Percentiles rank a stretch among this genome's conserved stretches.
Conservation (phyloP, 2,888 invertebrate genomes). For the Erpobdella octoculata region DNA sequence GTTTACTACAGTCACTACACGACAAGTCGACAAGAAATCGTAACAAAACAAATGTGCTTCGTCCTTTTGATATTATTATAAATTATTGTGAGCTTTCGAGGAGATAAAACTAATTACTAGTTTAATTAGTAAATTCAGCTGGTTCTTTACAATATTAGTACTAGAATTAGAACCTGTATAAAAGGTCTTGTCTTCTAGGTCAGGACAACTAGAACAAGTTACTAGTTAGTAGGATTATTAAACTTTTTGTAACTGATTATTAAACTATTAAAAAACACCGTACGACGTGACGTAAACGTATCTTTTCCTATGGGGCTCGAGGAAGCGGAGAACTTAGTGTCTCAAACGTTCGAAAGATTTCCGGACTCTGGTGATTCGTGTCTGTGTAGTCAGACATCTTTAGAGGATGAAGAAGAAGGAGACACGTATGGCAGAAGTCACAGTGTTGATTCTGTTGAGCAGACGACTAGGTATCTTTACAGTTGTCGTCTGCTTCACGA, state of each 20-base stretch:
- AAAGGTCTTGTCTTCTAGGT: too few species aligned
- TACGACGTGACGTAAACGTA: not conserved
- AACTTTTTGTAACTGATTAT: not conserved
- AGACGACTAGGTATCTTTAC: conserved; percentile 1
- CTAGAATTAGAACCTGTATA: too few species aligned
- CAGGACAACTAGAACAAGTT: too few species aligned
- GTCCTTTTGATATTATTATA: too few species aligned
- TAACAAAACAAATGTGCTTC: too few species aligned
- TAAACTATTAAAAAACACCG: not conserved
- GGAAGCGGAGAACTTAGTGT: not conserved
- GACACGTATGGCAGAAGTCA: not conserved
- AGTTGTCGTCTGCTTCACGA: not conserved
- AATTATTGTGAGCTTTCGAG: too few species aligned
- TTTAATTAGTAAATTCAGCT: too few species aligned
- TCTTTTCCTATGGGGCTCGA: not conserved
- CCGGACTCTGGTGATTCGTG: not conserved
- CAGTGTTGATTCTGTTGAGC: not conserved
- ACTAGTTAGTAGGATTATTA: not conserved
- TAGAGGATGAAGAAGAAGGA: not conserved
- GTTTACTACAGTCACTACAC: too few species aligned
- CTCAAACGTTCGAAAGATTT: not conserved
- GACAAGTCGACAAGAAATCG: too few species aligned
- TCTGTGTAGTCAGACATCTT: not conserved
- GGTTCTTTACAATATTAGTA: too few species aligned
- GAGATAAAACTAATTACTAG: too few species aligned